A percentile compares a stretch with the other conserved stretches of the same genome.
Conservation (phyloP, 2,113 vertebrate species). For the Prietella phreatophila region DNA sequence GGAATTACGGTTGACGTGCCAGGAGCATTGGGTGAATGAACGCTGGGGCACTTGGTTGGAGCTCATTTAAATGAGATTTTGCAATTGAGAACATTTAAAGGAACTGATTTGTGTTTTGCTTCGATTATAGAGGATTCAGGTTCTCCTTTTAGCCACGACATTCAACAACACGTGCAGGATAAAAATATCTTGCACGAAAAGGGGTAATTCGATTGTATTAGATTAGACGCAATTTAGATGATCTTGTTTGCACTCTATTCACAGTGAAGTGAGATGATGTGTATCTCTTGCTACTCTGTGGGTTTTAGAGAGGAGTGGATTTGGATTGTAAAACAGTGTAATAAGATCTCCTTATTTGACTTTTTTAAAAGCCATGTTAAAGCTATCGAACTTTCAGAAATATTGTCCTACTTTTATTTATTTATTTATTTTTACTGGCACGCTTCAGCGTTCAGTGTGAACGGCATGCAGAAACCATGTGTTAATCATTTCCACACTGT, state of each 20-base stretch:
- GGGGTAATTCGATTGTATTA: neutral
- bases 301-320: too few relatives aligned
- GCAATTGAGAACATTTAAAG: neutral
- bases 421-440: neutral
- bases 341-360: neutral
- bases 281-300: neutral
- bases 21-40: neutral
- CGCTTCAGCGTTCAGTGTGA: neutral
- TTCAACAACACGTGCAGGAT: neutral
- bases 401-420: neutral
- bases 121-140: neutral
- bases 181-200: neutral
- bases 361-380: neutral
- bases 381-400: neutral
- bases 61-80: neutral
- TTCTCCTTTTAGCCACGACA: neutral
- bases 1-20: neutral
- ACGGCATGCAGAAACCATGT: neutral
- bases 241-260: neutral
- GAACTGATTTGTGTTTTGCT: neutral
- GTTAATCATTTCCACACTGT: constrained; percentile 34
- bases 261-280: neutral
- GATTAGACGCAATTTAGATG: neutral
- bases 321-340: neutral
- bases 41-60: neutral